Conservation (phyloP, 1,140 invertebrate genomes). For the Sitodiplosis mosellana region DNA sequence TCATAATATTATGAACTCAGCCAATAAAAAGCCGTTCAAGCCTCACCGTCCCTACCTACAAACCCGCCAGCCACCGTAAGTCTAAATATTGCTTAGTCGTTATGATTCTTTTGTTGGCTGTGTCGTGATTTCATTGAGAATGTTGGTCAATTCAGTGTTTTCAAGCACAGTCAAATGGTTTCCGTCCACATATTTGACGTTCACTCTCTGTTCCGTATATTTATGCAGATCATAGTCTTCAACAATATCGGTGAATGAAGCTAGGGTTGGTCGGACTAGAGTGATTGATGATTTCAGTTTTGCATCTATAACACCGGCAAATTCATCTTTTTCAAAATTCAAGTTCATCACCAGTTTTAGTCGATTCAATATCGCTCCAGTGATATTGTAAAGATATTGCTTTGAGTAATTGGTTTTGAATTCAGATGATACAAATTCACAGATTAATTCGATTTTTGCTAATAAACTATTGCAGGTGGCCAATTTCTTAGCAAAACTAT, state of each 20-base stretch:
- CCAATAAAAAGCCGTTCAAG: too few relatives aligned
- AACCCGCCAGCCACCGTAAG: too few relatives aligned
- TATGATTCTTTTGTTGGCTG: too few relatives aligned
- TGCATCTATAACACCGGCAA: conserved; percentile 23
- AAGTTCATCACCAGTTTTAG: conserved; percentile 30
- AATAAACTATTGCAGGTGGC: conserved; percentile 15
- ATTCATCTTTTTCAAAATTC: conserved; percentile 32
- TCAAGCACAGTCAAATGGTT: conserved; percentile 50
- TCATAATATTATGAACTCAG: too few relatives aligned
- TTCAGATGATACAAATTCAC: conserved; percentile 14
- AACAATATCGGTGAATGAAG: conserved; percentile 26
- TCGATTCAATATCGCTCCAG: too few relatives aligned
- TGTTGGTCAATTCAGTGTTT: conserved; percentile 35
- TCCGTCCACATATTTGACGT: conserved; percentile 39
- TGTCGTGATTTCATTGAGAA: conserved; percentile 39
- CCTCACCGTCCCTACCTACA: too few relatives aligned
- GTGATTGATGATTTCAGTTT: conserved; percentile 34
- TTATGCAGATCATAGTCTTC: conserved; percentile 45
- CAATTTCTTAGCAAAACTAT: conserved; percentile 27
- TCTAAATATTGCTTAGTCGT: too few relatives aligned
- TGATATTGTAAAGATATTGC: conserved; percentile 27
- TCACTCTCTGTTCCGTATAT: conserved; percentile 27
- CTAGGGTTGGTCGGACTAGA: conserved; percentile 39
- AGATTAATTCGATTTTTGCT: conserved; percentile 13
- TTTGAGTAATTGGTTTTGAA: conserved; percentile 26